Base-by-base conservation (phyloP, 1,140 invertebrate species). In the Neuroterus valhalla region DNA sequence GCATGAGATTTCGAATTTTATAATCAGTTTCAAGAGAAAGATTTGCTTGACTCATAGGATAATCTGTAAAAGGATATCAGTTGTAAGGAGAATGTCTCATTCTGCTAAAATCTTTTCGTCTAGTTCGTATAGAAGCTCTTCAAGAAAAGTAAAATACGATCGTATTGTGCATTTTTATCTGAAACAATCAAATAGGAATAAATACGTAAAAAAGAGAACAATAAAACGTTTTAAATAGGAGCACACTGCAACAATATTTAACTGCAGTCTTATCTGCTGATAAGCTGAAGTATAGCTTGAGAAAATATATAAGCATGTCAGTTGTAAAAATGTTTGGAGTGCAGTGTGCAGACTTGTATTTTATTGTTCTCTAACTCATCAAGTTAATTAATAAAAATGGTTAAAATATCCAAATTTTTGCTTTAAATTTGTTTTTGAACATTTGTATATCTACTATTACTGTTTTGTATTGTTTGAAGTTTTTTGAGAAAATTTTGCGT, bases 401-500 rank as follows among this genome's bases (percentile, higher is more conserved):
- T 38, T 38, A 8, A 38, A 38, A 38, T 38, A 38, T 38, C 31
- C 6, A 38, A 0, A 5, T 1, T 38, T 38, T 38, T 38, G 31
- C 31, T 23, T 26, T 15, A 19, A 23, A 52, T 52, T 52, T 21
- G 12, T 21, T 26, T 62, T 52, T 26, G 15, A 62, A 62, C n/a
- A 62, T 15, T 14, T 38, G n/a, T n/a, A n/a, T n/a, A n/a, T 12
- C 6, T 62, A 62, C 3, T 62, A 31, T 26, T 23, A 31, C 6
- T 23, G n/a, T 62, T 62, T 15, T 62, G 21, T 62, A 31, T 38
- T 31, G 23, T 31, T 38, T 17, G 15, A 38, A 38, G 12, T 62
- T 26, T 31, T n/a, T 62, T 38, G 31, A 55, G 31, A 62, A 26
- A 62, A 62, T 62, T 62, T 62, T 31, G 55, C 31, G 15, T 62